Percentiles rank a stretch among this genome's conserved stretches.
phyloP scores from a whole-genome alignment of 2,113 vertebrate genomes.

The Hippocampus comes region DNA sequence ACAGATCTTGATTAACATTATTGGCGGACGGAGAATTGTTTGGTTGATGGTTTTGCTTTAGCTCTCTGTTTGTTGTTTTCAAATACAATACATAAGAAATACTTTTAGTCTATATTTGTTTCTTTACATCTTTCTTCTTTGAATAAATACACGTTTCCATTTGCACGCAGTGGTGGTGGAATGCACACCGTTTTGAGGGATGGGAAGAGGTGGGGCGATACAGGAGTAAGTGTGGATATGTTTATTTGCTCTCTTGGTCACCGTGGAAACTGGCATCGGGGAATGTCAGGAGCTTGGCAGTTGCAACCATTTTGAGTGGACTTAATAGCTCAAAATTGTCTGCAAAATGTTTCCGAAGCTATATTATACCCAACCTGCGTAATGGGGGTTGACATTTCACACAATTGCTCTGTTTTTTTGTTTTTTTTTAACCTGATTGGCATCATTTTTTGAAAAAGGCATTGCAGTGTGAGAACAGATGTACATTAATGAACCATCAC shows the following conservation, averaged over 20 bases:
- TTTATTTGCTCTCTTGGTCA: conserved; percentile 36
- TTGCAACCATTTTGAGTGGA: conserved; percentile 52
- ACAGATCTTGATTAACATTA: background rate
- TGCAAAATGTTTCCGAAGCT: conserved; percentile 56
- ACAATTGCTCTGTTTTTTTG: conserved; percentile 29
- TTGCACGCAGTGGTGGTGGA: conserved; percentile 15
- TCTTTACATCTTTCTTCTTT: background rate
- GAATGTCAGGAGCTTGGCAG: conserved; percentile 49
- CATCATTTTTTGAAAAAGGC: background rate
- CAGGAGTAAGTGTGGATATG: background rate
- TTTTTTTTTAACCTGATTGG: conserved; percentile 4
- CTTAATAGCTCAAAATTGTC: conserved; percentile 63
- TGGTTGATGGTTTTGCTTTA: background rate
- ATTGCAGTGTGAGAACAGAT: background rate
- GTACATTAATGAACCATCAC: background rate
- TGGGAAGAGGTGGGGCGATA: background rate
- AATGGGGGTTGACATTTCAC: conserved; percentile 20
- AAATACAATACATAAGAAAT: background rate
- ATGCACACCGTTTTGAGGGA: conserved; percentile 17
- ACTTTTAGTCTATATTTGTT: background rate
- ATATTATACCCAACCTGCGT: conserved; percentile 45
- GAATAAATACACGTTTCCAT: conserved; percentile 1
- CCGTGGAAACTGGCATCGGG: conserved; percentile 72
- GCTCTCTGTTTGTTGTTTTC: background rate
- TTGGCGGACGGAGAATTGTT: background rate